Base-by-base conservation (phyloP, 2,888 invertebrate genomes). In the Microctonus brassicae region DNA sequence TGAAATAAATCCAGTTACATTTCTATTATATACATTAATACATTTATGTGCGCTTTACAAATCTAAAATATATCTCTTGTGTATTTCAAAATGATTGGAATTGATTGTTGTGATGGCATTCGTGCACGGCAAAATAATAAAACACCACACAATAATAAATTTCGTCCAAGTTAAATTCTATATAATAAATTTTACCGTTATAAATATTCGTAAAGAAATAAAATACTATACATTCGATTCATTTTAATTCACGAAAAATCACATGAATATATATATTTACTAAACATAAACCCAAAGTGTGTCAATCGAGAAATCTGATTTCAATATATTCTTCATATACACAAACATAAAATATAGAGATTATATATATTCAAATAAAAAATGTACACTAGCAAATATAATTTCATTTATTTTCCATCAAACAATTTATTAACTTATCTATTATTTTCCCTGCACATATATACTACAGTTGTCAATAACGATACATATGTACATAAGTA, bases 11-110 rank as follows among this genome's bases (percentile, higher is more conserved):
- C 55, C 69, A 69, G 62, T 69, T 69, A 69, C 71, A 73, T 72
- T 82, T 77, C 80, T 7, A 82, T 81, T 70, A 22, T 72, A 81
- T 7, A 82, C 81, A 76, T 69, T 62, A 71, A 73, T 70, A 22
- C 70, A 83, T 78, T n/a, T n/a, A 81, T 7, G 81, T 81, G 75
- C 73, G 66, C 39, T 69, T 78, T 79, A 82, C 82, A 81, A 81
- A 77, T 77, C 80, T 81, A 47, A 17, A n/a, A 47, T n/a, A 47
- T 47, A 47, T 47, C n/a, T n/a, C n/a, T n/a, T n/a, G n/a, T n/a
- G n/a, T n/a, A n/a, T n/a, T n/a, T n/a, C 17, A n/a, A 47, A 47
- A 17, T 75, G 82, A 83, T 83, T 77, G 79, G 60, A 64, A 64
- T 53, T 69, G 63, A 71, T 67, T 72, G 71, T 73, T 64, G 67